Evolutionary conservation across 2,888 invertebrate species (phyloP), one percentile per base, ranked within the genome.

Genomic region (Isoperla grammatica): DNA sequence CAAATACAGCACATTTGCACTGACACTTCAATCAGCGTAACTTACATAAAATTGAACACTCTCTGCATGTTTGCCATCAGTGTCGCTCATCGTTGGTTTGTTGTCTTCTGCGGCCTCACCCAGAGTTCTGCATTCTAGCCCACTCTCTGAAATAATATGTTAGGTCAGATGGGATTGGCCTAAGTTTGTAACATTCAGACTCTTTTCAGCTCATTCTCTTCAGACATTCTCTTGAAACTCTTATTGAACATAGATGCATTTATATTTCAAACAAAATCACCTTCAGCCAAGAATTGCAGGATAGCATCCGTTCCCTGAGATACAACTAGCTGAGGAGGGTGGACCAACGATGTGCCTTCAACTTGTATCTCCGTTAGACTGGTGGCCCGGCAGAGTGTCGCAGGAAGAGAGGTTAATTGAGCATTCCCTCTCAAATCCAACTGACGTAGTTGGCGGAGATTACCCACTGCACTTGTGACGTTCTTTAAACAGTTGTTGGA

Each of bases 401-500:
- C 78, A 64, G 88, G 87, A 57, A 89, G 74, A 68, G 75, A 74
- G 66, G 75, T 78, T 63, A 88, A 74, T 54, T 78, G 72, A 65
- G 72, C 74, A 74, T 88, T 88, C 48, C 78, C 75, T 67, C 77
- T 78, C 50, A 90, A 70, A 69, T 83, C 81, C 40, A 90, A 74
- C 66, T 76, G 79, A 64, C 76, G 79, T 59, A 91, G 76, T 64
- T 76, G 78, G 65, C 75, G 78, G 66, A 90, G 75, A 65, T 82
- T 76, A 56, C 86, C 86, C 40, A 89, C 72, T 60, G 78, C 74
- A 39, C 81, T 77, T 59, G 88, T 86, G 65, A 90, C 73, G 62
- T 73, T 73, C 70, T 79, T 82, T 53, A 91, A 74, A 67, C 77
- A 78, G 75, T 92, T 92, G 67, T 80, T 78, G 29, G 89, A 86